Evolutionary conservation across 2,797 vertebrate species (phyloP).

Genomic region (Lophius americanus): DNA sequence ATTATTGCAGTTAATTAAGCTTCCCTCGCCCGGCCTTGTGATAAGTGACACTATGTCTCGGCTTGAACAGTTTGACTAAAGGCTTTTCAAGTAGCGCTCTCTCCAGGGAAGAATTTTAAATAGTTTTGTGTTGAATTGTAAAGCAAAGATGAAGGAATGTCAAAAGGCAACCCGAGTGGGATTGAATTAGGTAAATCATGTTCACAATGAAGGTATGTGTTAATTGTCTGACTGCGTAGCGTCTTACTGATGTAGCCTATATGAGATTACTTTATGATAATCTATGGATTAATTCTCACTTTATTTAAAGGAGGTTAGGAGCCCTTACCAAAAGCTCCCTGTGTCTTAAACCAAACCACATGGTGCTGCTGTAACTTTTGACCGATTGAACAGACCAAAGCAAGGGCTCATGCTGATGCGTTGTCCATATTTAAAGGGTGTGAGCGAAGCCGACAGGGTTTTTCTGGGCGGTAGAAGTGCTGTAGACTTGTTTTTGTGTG

Average conservation of each 20-base stretch:
- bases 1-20: slow-evolving; percentile 73
- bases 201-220: slow-evolving; percentile 19
- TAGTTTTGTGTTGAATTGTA: slow-evolving; percentile 38
- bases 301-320: too few species aligned
- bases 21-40: slow-evolving; percentile 32
- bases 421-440: slow-evolving; percentile 71
- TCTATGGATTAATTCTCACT: slow-evolving; percentile 12
- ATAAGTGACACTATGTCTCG: slow-evolving; percentile 49
- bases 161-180: slow-evolving; percentile 28
- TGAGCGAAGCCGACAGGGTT: slow-evolving; percentile 59
- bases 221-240: slow-evolving; percentile 17
- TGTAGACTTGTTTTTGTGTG: slow-evolving; percentile 36
- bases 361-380: slow-evolving; percentile 41
- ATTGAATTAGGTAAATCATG: slow-evolving; percentile 37
- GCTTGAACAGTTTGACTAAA: slow-evolving; percentile 24
- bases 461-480: slow-evolving; percentile 40
- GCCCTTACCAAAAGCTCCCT: slow-evolving; percentile 14
- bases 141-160: slow-evolving; percentile 26
- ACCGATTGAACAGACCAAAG: slow-evolving; percentile 46
- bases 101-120: slow-evolving; percentile 38
- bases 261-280: slow-evolving; percentile 14
- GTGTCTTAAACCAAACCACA: slow-evolving; percentile 4
- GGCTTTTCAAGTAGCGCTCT: slow-evolving; percentile 45
- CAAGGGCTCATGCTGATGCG: slow-evolving; percentile 41
- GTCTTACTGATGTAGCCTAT: background rate